Percentiles rank a stretch among this genome's conserved stretches.
Evolutionary conservation across 2,888 invertebrate genomes (phyloP).

Genomic region (Netelia virgata): DNA sequence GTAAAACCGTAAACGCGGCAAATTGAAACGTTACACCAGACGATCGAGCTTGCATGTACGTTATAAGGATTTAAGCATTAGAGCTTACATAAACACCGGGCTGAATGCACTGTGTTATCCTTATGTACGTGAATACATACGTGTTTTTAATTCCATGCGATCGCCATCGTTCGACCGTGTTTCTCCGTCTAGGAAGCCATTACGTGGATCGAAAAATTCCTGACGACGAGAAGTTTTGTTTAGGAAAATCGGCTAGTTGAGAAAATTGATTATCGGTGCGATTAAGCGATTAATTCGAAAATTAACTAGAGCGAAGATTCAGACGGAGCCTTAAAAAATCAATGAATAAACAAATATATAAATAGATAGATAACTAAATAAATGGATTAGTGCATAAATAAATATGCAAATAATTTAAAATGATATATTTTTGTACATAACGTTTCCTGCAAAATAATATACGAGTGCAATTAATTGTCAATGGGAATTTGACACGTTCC

Average conservation of each 20-base stretch:
- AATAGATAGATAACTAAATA: too few relatives aligned
- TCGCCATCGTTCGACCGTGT: background rate
- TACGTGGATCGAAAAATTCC: too few relatives aligned
- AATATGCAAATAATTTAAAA: too few relatives aligned
- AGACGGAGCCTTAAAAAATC: too few relatives aligned
- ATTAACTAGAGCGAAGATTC: too few relatives aligned
- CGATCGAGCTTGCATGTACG: constrained; percentile 26
- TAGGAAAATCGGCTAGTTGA: too few relatives aligned
- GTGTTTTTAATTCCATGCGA: background rate
- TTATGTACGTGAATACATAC: background rate
- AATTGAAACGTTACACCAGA: constrained; percentile 72
- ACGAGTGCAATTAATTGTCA: background rate
- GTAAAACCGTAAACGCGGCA: constrained; percentile 46
- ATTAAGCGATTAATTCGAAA: too few relatives aligned
- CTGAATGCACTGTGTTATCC: background rate
- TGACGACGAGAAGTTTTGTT: too few relatives aligned
- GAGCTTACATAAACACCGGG: background rate
- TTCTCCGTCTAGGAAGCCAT: background rate
- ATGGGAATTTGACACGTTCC: background rate
- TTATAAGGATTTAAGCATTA: constrained; percentile 19
- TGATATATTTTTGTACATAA: too few relatives aligned
- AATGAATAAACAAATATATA: too few relatives aligned
- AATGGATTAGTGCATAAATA: too few relatives aligned
- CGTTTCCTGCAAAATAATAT: background rate
- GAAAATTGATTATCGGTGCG: too few relatives aligned